These are phyloP conservation scores for Sebastes trivittatus DNA, from an alignment of 2,797 vertebrate genomes.

Conservation along the genomic window DNA sequence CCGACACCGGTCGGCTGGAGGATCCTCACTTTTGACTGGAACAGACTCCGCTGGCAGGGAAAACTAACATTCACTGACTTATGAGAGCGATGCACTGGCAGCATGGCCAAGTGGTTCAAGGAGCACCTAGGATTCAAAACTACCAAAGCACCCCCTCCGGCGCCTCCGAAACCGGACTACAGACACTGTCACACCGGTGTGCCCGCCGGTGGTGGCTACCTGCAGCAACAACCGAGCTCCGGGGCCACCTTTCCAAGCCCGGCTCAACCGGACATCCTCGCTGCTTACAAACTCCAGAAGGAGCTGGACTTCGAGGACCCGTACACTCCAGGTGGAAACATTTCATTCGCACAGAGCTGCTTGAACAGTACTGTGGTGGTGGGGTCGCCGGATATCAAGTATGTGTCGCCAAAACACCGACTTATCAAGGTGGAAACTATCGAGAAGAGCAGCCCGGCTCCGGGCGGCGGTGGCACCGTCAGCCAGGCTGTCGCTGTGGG, in stretches of 20 bases:
- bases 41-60: slow-evolving; percentile 57
- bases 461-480: slow-evolving; percentile 75
- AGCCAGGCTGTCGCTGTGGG: slow-evolving; percentile 67
- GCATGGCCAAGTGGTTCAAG: slow-evolving; percentile 97
- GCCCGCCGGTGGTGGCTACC: slow-evolving; percentile 74
- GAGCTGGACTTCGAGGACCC: slow-evolving; percentile 97
- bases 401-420: slow-evolving; percentile 90
- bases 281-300: slow-evolving; percentile 94
- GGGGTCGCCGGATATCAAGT: slow-evolving; percentile 83
- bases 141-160: slow-evolving; percentile 90
- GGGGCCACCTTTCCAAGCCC: slow-evolving; percentile 76
- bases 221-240: slow-evolving; percentile 59
- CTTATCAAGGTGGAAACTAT: slow-evolving; percentile 90
- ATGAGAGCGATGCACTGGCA: slow-evolving; percentile 89
- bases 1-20: slow-evolving; percentile 36
- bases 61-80: slow-evolving; percentile 73
- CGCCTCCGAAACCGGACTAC: slow-evolving; percentile 94
- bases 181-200: slow-evolving; percentile 82
- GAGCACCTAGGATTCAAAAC: slow-evolving; percentile 97
- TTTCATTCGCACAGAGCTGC: slow-evolving; percentile 74
- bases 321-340: slow-evolving; percentile 85
- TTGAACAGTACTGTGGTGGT: slow-evolving; percentile 56
- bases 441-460: slow-evolving; percentile 82
- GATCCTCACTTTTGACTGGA: slow-evolving; percentile 35
- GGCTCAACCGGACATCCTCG: slow-evolving; percentile 92